Evolutionary conservation across 2,113 vertebrate genomes (phyloP).

Genomic region (Myotis lucifugus): DNA sequence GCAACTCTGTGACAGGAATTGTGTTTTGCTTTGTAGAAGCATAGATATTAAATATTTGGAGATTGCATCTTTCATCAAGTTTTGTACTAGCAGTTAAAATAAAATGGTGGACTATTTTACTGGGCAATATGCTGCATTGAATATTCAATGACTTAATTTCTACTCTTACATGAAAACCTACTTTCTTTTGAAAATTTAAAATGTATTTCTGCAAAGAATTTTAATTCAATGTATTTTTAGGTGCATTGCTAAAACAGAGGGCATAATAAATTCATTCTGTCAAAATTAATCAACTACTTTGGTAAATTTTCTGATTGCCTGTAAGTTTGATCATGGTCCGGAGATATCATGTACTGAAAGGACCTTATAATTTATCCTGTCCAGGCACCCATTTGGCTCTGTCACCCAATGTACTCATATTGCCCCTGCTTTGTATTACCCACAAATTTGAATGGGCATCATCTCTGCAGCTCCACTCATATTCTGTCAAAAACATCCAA

Average conservation of each 20-base stretch:
- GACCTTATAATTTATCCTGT: background rate
- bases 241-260: background rate
- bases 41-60: background rate
- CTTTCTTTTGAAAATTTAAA: conserved; percentile 24
- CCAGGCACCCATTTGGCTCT: background rate
- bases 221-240: background rate
- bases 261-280: background rate
- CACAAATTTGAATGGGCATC: background rate
- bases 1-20: conserved; percentile 4
- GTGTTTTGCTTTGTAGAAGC: conserved; percentile 5
- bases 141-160: background rate
- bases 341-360: background rate
- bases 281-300: background rate
- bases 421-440: background rate
- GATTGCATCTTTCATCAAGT: background rate
- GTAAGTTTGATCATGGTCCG: background rate
- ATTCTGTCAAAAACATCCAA: conserved; percentile 6
- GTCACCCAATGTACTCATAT: background rate
- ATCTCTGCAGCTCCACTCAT: background rate
- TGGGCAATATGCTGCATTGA: background rate
- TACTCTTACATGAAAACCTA: background rate
- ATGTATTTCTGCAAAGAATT: background rate
- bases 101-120: background rate
- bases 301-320: background rate
- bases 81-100: background rate